Evolutionary conservation across 2,888 invertebrate species (phyloP), one percentile per base, ranked within the genome.

Genomic region (Ptilodon capucinus): DNA sequence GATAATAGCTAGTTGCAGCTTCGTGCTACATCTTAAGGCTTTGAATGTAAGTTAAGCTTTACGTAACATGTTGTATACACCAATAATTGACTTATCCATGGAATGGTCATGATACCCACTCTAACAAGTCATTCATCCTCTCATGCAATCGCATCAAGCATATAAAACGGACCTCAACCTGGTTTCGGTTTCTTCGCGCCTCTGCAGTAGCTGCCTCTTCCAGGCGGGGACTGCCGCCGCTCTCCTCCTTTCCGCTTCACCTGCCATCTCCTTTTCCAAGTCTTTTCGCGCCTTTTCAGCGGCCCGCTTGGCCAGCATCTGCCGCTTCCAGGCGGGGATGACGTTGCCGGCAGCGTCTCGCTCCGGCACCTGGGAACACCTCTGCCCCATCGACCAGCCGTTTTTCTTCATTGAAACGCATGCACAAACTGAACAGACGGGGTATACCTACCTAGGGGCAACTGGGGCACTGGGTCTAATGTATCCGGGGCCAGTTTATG

Each of bases 321-420:
- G 98, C 9, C 98, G 91, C 80, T 98, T 98, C 98, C 98, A 98
- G 18, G 95, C 95, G 11, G 98, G 98, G 71, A 98, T 97, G 35
- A 95, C 92, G 75, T 96, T 97, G 0, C 98, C 98, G 6, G 96
- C 94, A 42, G 94, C 94, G 80, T 98, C 98, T 55, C 95, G 94
- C 76, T 97, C 97, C 8, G 98, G 97, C 63, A 98, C 95, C 96
- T 97, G 92, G 38, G 81, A 81, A 84, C 75, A 86, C 71, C 86
- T 88, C 90, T 90, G 84, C 81, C 65, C 65, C 83, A 79, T 87
- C 83, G 85, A 81, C 81, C 84, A 83, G 74, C 82, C 84, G 58
- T 65, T 63, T 65, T 60, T 25, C 42, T 53, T 57, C 38, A 57
- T 65, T 65, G 66, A 57, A 53, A 14, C 14, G 56, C 60, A 53